A percentile compares a stretch with the other conserved stretches of the same genome.
Evolutionary conservation across 2,113 vertebrate genomes (phyloP).

Genomic region (Hippocampus mohnikei): DNA sequence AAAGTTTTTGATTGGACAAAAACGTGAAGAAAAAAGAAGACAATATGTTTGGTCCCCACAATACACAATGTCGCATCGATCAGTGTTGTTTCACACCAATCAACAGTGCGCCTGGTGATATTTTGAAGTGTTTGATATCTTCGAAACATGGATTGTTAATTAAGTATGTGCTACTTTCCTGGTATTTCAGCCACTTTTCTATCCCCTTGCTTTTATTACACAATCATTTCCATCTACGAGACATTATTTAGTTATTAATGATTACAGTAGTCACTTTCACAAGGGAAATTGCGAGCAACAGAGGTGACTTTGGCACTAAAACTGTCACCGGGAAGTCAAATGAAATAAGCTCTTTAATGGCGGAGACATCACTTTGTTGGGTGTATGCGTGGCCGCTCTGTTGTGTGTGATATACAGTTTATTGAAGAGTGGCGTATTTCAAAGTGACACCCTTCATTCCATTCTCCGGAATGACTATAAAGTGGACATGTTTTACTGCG

Average conservation of each 20-base stretch:
- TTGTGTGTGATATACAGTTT: slow-evolving; percentile 23
- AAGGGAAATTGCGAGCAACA: slow-evolving; percentile 38
- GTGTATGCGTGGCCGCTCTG: not conserved
- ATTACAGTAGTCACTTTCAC: slow-evolving; percentile 43
- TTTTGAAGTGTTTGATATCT: slow-evolving; percentile 38
- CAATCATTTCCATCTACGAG: slow-evolving; percentile 31
- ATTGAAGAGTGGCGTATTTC: slow-evolving; percentile 32
- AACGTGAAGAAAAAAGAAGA: slow-evolving; percentile 58
- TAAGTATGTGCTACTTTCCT: slow-evolving; percentile 29
- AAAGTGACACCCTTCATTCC: slow-evolving; percentile 37
- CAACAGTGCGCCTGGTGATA: slow-evolving; percentile 62
- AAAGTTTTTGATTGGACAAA: slow-evolving; percentile 48
- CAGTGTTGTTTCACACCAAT: slow-evolving; percentile 57
- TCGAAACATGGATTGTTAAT: slow-evolving; percentile 38
- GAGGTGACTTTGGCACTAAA: slow-evolving; percentile 60
- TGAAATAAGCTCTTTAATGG: slow-evolving; percentile 46
- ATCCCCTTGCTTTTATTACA: slow-evolving; percentile 35
- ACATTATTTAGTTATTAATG: slow-evolving; percentile 55
- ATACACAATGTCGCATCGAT: slow-evolving; percentile 56
- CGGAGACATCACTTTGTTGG: slow-evolving; percentile 28
- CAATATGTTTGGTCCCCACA: slow-evolving; percentile 67
- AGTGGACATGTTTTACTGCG: slow-evolving; percentile 16
- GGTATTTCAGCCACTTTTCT: slow-evolving; percentile 25
- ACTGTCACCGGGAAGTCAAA: slow-evolving; percentile 44
- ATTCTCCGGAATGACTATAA: slow-evolving; percentile 21